Evolutionary conservation across 2,888 invertebrate genomes (phyloP).

Genomic region (Nebria salina): DNA sequence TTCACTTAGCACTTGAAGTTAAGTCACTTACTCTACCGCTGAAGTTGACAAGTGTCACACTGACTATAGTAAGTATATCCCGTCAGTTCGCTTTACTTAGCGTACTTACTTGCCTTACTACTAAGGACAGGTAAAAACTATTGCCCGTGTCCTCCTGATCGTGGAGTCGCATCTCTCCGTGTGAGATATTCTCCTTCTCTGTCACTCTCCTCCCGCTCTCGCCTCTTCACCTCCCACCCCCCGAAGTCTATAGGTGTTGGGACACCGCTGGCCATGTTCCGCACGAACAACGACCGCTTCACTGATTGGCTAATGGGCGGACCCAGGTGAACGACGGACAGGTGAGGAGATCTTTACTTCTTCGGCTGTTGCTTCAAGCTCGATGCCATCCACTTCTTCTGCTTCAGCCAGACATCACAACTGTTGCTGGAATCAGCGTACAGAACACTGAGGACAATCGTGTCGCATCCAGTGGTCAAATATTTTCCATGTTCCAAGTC

Average conservation of each 20-base stretch:
- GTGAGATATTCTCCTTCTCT: slow-evolving; percentile 2
- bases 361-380: slow-evolving; percentile 1
- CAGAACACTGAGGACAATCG: too few species aligned
- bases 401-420: not conserved
- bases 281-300: slow-evolving; percentile 13
- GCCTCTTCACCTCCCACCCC: not conserved
- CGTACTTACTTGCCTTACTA: slow-evolving; percentile 4
- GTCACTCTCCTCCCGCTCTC: not conserved
- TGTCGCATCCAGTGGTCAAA: too few species aligned
- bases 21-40: not conserved
- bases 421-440: too few species aligned
- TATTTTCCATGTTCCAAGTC: too few species aligned
- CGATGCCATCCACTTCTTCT: not conserved
- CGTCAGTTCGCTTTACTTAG: not conserved
- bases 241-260: not conserved
- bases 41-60: slow-evolving; percentile 2
- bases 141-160: slow-evolving; percentile 14
- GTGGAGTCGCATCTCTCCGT: slow-evolving; percentile 25
- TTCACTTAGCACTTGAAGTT: slow-evolving; percentile 5
- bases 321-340: slow-evolving; percentile 28
- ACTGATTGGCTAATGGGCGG: slow-evolving; percentile 32
- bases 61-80: not conserved
- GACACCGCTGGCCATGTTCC: slow-evolving; percentile 34
- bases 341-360: slow-evolving; percentile 12
- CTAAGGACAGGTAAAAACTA: slow-evolving; percentile 42